Evolutionary conservation across 2,797 vertebrate species (phyloP).

Genomic region (Artibeus jamaicensis): DNA sequence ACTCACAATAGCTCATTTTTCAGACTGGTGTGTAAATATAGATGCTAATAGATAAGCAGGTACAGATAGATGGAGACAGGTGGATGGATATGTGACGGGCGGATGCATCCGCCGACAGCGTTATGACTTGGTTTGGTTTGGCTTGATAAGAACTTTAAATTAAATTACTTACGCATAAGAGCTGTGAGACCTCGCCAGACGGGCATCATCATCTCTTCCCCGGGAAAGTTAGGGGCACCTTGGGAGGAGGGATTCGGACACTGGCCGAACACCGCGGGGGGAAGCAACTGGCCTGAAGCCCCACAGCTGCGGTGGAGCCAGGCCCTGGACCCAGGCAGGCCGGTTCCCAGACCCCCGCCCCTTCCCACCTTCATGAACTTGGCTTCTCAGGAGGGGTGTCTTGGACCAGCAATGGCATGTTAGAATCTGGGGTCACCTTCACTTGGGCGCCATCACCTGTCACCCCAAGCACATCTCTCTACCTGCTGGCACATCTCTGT

Average conservation of each 20-base stretch:
- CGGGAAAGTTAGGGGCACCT: background rate
- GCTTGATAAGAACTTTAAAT: background rate
- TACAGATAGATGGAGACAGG: background rate
- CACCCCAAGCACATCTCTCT: no score
- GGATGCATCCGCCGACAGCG: background rate
- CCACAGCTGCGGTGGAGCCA: background rate
- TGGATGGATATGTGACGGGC: background rate
- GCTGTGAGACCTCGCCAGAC: background rate
- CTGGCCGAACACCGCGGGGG: background rate
- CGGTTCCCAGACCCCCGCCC: background rate
- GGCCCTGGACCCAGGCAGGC: background rate
- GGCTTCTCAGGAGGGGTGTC: background rate
- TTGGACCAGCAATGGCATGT: background rate
- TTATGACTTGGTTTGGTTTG: background rate
- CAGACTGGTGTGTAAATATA: background rate
- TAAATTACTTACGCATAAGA: background rate
- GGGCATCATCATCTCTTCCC: background rate
- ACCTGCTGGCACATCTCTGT: background rate
- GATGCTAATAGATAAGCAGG: background rate
- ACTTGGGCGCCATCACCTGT: accelerated
- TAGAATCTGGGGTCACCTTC: background rate
- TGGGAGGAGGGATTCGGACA: background rate
- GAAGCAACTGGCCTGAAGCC: background rate
- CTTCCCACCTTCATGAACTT: background rate
- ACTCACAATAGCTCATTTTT: background rate